A percentile compares a stretch with the other conserved stretches of the same genome.
Conservation (phyloP, 92 coral and sea anemone species). For the Epizoanthus illoricatus region DNA sequence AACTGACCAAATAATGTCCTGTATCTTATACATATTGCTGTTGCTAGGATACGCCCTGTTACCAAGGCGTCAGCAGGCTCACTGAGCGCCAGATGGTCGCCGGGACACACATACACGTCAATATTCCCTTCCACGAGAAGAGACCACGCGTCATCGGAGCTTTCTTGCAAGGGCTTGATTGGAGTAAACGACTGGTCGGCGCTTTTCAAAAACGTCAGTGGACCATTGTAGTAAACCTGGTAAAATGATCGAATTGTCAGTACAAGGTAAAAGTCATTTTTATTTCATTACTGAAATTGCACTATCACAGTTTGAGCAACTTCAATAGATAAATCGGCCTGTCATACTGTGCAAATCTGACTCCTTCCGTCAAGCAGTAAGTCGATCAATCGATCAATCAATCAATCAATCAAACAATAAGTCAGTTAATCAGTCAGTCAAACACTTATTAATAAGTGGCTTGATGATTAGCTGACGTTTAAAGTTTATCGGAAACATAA, state of each 20-base stretch:
- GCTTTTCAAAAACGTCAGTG: constrained; percentile 52
- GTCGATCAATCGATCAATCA: no score
- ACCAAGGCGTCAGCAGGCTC: constrained; percentile 45
- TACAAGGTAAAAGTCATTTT: no score
- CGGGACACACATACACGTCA: constrained; percentile 56
- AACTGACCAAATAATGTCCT: constrained; percentile 41
- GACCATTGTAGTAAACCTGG: constrained; percentile 52
- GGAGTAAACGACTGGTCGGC: constrained; percentile 53
- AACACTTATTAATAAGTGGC: neutral
- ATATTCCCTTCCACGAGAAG: constrained; percentile 51
- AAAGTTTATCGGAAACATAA: no score
- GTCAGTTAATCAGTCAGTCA: neutral
- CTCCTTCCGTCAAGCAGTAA: no score
- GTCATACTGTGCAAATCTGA: neutral
- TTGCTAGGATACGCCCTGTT: constrained; percentile 49
- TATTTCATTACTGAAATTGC: no score
- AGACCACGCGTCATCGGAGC: constrained; percentile 51
- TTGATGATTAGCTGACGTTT: neutral
- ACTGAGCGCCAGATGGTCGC: constrained; percentile 58
- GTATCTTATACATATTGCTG: constrained; percentile 46
- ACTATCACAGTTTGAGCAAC: no score
- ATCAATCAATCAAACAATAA: no score
- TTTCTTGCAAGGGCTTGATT: constrained; percentile 41
- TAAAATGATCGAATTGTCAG: no score
- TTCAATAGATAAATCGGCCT: no score